Evolutionary conservation across 2,888 invertebrate genomes (phyloP).

Genomic region (Notodonta ziczac): DNA sequence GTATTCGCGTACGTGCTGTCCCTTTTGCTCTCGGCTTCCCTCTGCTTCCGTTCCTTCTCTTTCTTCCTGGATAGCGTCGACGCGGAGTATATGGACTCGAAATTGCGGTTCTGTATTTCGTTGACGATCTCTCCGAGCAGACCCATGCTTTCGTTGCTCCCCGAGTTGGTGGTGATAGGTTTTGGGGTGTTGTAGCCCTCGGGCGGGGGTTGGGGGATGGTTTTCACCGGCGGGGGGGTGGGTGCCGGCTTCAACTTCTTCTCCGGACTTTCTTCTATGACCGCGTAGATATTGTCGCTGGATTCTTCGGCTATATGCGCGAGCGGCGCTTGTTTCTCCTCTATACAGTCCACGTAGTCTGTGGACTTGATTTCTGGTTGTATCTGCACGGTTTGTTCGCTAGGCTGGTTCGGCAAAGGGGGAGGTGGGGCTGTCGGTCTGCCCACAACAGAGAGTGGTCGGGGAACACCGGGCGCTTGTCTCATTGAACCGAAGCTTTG

Average conservation of each 20-base stretch:
- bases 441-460: conserved; percentile 90
- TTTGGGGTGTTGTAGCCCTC: conserved; percentile 79
- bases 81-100: conserved; percentile 94
- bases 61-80: conserved; percentile 88
- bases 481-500: conserved; percentile 94
- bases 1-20: conserved; percentile 86
- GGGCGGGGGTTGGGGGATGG: conserved; percentile 71
- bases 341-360: conserved; percentile 92
- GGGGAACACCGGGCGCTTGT: conserved; percentile 85
- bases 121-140: conserved; percentile 93
- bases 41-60: conserved; percentile 62
- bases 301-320: conserved; percentile 87
- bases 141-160: conserved; percentile 89
- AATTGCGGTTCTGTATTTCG: conserved; percentile 93
- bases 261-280: conserved; percentile 91
- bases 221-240: conserved; percentile 63
- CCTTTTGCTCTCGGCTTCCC: conserved; percentile 56
- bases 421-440: conserved; percentile 92
- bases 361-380: conserved; percentile 63
- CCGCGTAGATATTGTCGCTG: conserved; percentile 93
- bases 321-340: conserved; percentile 86
- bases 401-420: conserved; percentile 83
- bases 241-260: conserved; percentile 68
- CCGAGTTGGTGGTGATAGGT: conserved; percentile 71
- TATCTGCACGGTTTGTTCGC: conserved; percentile 82